Evolutionary conservation across 37 sponge, comb jelly and placozoan species (phyloP).

Genomic region (Chondrilla cf. caribensis): DNA sequence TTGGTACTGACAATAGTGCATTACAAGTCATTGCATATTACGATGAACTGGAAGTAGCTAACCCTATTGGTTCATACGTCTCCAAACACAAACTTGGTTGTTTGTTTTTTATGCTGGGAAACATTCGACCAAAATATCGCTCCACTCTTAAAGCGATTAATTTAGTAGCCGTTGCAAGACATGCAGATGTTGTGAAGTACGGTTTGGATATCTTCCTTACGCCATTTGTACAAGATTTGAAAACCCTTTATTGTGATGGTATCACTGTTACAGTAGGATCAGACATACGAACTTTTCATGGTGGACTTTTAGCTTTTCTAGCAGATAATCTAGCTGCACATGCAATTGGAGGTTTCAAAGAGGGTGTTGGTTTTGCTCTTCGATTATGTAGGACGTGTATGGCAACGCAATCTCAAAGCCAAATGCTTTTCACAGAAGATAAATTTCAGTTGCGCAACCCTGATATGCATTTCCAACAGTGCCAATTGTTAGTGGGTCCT

Average conservation of each 20-base stretch:
- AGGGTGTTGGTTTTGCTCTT: constrained; percentile 38
- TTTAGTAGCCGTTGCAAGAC: constrained; percentile 34
- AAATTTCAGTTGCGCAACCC: constrained; percentile 20
- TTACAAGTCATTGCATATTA: constrained; percentile 59
- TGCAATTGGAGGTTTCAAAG: constrained; percentile 54
- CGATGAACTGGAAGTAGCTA: constrained; percentile 55
- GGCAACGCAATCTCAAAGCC: constrained; percentile 14
- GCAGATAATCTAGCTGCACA: constrained; percentile 55
- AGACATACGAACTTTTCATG: constrained; percentile 19
- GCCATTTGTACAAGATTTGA: constrained; percentile 41
- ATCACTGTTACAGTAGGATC: constrained; percentile 15
- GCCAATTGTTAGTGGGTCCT: constrained; percentile 5
- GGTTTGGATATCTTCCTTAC: constrained; percentile 32
- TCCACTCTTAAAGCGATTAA: constrained; percentile 33
- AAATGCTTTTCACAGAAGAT: background rate
- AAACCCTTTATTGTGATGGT: constrained; percentile 29
- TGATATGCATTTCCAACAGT: constrained; percentile 30
- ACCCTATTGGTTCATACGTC: constrained; percentile 45
- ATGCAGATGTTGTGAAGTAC: constrained; percentile 34
- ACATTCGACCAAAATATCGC: constrained; percentile 31
- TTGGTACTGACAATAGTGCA: constrained; percentile 30
- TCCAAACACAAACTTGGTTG: constrained; percentile 46
- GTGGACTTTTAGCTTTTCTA: constrained; percentile 45
- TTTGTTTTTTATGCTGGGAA: constrained; percentile 39
- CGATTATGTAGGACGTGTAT: constrained; percentile 47